phyloP scores from a whole-genome alignment of 2,888 invertebrate species.

The Ecdyonurus torrentis region DNA sequence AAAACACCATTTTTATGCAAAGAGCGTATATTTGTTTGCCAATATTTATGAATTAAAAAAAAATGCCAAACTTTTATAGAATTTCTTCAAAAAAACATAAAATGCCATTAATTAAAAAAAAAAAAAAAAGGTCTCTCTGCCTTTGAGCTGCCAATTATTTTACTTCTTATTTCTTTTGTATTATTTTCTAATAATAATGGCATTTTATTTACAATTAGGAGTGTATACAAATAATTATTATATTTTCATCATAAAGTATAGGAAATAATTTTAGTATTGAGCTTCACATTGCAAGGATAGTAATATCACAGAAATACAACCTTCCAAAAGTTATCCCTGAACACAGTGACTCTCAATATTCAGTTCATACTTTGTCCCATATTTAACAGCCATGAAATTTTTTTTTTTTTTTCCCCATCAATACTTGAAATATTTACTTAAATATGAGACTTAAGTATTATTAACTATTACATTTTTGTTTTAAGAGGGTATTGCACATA shows the following conservation, averaged over 20 bases:
- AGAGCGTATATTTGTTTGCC: not conserved
- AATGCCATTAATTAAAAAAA: not conserved
- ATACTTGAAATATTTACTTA: too few relatives aligned
- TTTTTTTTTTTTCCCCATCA: too few relatives aligned
- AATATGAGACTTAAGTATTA: too few relatives aligned
- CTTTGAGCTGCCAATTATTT: too few relatives aligned
- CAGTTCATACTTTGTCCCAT: too few relatives aligned
- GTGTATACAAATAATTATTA: too few relatives aligned
- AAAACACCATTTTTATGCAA: not conserved
- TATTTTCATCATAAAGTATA: too few relatives aligned
- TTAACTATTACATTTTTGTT: not conserved
- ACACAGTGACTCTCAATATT: not conserved
- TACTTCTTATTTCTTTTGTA: too few relatives aligned
- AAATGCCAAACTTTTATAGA: not conserved
- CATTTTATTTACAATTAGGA: not conserved
- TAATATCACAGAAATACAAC: not conserved
- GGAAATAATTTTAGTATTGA: not conserved
- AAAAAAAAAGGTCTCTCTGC: too few relatives aligned
- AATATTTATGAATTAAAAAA: not conserved
- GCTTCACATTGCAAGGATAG: not conserved
- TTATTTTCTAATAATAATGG: too few relatives aligned
- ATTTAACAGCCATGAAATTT: too few relatives aligned
- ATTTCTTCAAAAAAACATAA: not conserved
- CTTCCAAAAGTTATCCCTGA: not conserved
- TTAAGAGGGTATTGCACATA: not conserved